Percentiles rank a stretch among this genome's conserved stretches.
Conservation (phyloP, 2,797 vertebrate species). For the Atherinosoma microstoma region DNA sequence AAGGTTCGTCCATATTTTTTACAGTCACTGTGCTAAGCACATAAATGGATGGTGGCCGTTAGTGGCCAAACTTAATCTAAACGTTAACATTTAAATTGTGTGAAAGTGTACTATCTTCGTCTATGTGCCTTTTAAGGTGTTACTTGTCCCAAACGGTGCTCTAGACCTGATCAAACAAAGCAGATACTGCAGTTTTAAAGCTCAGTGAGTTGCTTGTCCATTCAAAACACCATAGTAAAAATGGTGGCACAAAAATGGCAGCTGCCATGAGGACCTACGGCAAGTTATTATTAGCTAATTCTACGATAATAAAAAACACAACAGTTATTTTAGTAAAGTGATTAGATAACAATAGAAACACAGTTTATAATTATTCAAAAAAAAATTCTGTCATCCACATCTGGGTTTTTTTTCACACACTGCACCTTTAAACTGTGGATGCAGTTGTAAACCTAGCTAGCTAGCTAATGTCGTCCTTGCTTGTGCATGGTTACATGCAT, state of each 20-base stretch:
- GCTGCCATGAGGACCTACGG: too few relatives aligned
- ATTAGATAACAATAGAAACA: not conserved
- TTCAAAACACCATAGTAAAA: not conserved
- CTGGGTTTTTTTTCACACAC: not conserved
- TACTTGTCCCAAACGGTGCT: not conserved
- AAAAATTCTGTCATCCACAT: not conserved
- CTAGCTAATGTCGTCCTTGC: not conserved
- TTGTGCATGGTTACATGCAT: not conserved
- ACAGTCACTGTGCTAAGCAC: not conserved
- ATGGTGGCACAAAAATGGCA: not conserved
- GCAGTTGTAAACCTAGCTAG: not conserved
- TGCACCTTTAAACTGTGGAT: not conserved
- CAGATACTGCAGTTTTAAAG: not conserved
- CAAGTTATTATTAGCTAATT: too few relatives aligned
- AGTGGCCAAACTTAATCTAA: too few relatives aligned
- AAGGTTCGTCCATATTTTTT: too few relatives aligned
- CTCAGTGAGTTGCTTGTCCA: not conserved
- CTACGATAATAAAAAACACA: too few relatives aligned
- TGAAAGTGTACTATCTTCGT: not conserved
- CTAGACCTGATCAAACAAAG: not conserved
- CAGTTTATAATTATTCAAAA: not conserved
- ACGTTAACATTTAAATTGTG: too few relatives aligned
- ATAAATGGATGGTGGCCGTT: not conserved
- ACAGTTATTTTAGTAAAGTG: not conserved
- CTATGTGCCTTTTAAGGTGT: not conserved